Base-by-base conservation (phyloP, 2,888 invertebrate genomes). In the Mimas tiliae region DNA sequence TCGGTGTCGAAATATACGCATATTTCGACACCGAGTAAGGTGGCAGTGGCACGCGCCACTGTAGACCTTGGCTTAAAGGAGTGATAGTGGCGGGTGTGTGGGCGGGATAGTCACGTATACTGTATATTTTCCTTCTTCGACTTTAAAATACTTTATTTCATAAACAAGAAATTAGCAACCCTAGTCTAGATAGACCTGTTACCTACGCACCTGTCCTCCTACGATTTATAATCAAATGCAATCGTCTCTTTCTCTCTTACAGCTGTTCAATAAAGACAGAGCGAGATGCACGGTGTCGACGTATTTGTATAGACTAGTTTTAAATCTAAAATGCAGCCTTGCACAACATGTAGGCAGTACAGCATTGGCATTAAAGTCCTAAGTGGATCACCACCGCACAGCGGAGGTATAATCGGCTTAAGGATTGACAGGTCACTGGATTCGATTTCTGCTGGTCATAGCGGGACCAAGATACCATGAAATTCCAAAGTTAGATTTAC, bases 271-370 rank as follows among this genome's bases (percentile, higher is more conserved):
- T 19, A 12, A 2, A 6, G 19, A 65, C 21, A 67, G 27, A 70
- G 51, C 68, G 76, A 80, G 74, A 79, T 73, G 72, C 77, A 81
- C 70, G 71, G 76, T 73, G 71, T 76, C 70, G 78, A 76, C 75
- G 77, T 78, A 75, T 80, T n/a, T 11, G 0, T 85, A n/a, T 82
- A 42, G 38, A 58, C 11, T 75, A 79, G 73, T 72, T 70, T 70
- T 74, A 83, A 83, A 78, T 79, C 83, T 75, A 86, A 80, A 78
- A 76, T 73, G 71, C 73, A 82, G 70, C 87, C 89, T 89, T 88
- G 87, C 65, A 86, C 68, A 69, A 79, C 75, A 80, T 74, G 85
- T 86, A 81, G 86, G 88, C 68, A 75, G 81, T 67, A 19, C 19
- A 47, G 52, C 12, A 12, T 19, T 12, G 12, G 21, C 6, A 42